Evolutionary conservation across 2,888 invertebrate genomes (phyloP).

Genomic region (Zonitis immaculata): DNA sequence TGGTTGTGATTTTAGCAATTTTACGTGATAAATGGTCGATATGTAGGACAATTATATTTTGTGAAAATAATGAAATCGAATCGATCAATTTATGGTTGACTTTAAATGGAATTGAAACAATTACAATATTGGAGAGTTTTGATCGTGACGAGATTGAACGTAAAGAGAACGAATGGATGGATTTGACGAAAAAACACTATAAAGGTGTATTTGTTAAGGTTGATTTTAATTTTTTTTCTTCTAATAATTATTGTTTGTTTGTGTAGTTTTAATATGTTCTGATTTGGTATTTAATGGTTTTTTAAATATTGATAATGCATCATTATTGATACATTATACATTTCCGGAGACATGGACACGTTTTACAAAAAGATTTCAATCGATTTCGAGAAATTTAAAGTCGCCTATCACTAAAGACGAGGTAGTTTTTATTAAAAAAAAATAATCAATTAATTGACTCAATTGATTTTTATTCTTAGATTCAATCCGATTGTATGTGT

Average conservation of each 20-base stretch:
- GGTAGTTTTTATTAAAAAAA: constrained; percentile 30
- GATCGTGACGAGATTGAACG: constrained; percentile 26
- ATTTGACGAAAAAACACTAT: constrained; percentile 6
- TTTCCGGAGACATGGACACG: constrained; percentile 60
- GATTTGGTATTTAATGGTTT: constrained; percentile 59
- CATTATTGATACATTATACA: constrained; percentile 67
- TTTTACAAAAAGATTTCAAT: constrained; percentile 66
- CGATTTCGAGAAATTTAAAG: constrained; percentile 59
- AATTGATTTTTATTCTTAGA: too few relatives aligned
- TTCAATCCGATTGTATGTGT: constrained; percentile 24
- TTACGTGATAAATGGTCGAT: constrained; percentile 46
- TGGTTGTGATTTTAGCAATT: too few relatives aligned
- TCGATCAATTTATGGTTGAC: constrained; percentile 39
- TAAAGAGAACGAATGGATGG: constrained; percentile 30
- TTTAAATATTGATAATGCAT: constrained; percentile 61
- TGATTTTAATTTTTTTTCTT: too few relatives aligned
- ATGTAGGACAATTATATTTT: constrained; percentile 61
- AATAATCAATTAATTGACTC: too few relatives aligned
- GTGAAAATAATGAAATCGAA: constrained; percentile 57
- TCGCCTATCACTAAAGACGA: constrained; percentile 32
- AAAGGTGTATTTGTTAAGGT: too few relatives aligned
- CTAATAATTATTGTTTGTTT: too few relatives aligned
- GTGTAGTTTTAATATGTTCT: constrained; percentile 59
- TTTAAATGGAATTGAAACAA: constrained; percentile 29
- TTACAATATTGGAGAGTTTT: constrained; percentile 29